Conservation (phyloP, 2,888 invertebrate species). For the Macrosiphum euphorbiae region DNA sequence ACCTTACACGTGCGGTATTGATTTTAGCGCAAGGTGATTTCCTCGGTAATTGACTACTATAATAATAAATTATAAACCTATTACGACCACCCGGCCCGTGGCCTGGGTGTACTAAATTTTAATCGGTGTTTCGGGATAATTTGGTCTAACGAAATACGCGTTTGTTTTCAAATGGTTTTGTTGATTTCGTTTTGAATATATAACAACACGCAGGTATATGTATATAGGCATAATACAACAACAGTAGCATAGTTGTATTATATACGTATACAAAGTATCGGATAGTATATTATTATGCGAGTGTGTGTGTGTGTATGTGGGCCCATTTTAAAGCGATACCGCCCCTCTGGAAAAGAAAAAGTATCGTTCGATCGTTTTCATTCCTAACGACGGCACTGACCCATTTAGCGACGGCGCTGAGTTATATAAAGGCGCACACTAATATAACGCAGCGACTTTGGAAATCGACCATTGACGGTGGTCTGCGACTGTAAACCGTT, state of each 20-base stretch:
- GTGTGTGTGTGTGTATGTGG: background rate
- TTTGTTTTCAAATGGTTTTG: constrained; percentile 31
- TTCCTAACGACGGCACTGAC: constrained; percentile 31
- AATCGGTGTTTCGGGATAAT: constrained; percentile 28
- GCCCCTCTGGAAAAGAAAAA: constrained; percentile 1
- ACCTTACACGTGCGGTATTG: constrained; percentile 17
- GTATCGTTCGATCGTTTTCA: constrained; percentile 34
- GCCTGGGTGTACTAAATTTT: background rate
- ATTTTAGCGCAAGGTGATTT: constrained; percentile 28
- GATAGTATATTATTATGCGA: background rate
- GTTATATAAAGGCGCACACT: background rate
- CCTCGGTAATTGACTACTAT: constrained; percentile 18
- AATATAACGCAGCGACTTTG: background rate
- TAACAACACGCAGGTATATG: background rate
- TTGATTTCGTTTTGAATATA: constrained; percentile 13
- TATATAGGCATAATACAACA: background rate
- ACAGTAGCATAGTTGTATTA: too few species aligned
- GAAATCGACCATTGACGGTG: background rate
- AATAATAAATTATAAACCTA: constrained; percentile 26
- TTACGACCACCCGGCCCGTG: background rate
- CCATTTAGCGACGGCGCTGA: background rate
- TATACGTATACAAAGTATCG: background rate
- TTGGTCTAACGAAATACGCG: constrained; percentile 30
- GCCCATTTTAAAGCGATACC: background rate
- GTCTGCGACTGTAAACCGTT: background rate